Evolutionary conservation across 2,113 vertebrate genomes (phyloP).

Genomic region (Mixornis gularis): DNA sequence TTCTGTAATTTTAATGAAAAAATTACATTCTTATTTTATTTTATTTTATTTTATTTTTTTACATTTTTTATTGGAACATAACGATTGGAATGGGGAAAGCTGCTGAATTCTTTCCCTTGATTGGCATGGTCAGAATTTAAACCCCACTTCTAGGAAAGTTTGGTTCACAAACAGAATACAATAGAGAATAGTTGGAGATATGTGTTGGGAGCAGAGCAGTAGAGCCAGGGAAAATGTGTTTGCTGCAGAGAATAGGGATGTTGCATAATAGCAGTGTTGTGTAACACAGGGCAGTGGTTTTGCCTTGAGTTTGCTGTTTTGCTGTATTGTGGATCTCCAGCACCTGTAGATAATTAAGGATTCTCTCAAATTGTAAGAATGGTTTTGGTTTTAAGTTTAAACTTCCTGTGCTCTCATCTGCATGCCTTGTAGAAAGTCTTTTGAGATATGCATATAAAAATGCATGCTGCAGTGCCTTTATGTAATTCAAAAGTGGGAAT

Average conservation of each 20-base stretch:
- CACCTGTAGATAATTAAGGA: background rate
- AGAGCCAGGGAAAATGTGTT: background rate
- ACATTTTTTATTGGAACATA: background rate
- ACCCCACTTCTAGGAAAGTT: background rate
- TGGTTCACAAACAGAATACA: background rate
- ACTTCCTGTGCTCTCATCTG: background rate
- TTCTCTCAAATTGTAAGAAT: background rate
- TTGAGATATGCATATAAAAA: background rate
- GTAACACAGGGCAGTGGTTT: background rate
- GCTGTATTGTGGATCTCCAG: background rate
- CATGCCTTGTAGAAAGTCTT: background rate
- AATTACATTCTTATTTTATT: background rate
- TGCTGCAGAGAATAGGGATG: background rate
- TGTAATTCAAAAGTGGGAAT: background rate
- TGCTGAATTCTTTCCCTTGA: background rate
- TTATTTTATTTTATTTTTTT: background rate
- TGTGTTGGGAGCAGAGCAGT: background rate
- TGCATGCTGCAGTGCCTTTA: background rate
- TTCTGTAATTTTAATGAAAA: background rate
- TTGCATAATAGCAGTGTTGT: background rate
- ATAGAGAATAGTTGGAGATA: background rate
- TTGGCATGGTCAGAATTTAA: background rate
- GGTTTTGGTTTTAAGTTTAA: background rate
- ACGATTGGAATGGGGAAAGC: background rate
- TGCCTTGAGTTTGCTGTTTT: background rate